Conservation (phyloP, 2,888 invertebrate species). For the Lydus trimaculatus region DNA sequence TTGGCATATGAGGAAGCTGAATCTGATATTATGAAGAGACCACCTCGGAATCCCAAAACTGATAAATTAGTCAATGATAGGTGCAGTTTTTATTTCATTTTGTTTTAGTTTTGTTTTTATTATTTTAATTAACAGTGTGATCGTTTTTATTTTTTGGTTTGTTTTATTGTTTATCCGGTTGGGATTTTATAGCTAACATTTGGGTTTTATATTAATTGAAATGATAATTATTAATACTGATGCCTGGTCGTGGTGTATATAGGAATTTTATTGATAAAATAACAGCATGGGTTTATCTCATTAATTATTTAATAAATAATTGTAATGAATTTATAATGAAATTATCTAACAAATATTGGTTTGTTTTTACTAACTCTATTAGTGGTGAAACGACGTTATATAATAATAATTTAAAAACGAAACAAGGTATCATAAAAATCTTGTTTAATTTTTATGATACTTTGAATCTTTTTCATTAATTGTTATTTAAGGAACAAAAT, state of each 20-base stretch:
- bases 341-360: constrained; percentile 12
- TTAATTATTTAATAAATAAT: neutral
- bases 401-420: no score
- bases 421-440: neutral
- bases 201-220: neutral
- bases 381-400: neutral
- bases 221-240: constrained; percentile 5
- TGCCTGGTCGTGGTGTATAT: constrained; percentile 1
- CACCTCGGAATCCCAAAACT: constrained; percentile 84
- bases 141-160: constrained; percentile 36
- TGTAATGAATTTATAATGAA: neutral
- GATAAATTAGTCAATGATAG: constrained; percentile 96
- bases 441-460: neutral
- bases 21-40: constrained; percentile 93
- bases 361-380: constrained; percentile 10
- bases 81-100: constrained; percentile 62
- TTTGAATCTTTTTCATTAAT: constrained; percentile 21
- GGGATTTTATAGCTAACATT: neutral
- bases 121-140: constrained; percentile 28
- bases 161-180: constrained; percentile 27
- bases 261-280: neutral
- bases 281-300: constrained; percentile 11
- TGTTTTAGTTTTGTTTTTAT: constrained; percentile 21
- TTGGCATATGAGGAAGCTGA: constrained; percentile 91
- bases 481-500: constrained; percentile 45